Percentiles rank a stretch among this genome's conserved stretches.
Conservation (phyloP, 2,113 vertebrate genomes). For the Mesembrinibis cayennensis region DNA sequence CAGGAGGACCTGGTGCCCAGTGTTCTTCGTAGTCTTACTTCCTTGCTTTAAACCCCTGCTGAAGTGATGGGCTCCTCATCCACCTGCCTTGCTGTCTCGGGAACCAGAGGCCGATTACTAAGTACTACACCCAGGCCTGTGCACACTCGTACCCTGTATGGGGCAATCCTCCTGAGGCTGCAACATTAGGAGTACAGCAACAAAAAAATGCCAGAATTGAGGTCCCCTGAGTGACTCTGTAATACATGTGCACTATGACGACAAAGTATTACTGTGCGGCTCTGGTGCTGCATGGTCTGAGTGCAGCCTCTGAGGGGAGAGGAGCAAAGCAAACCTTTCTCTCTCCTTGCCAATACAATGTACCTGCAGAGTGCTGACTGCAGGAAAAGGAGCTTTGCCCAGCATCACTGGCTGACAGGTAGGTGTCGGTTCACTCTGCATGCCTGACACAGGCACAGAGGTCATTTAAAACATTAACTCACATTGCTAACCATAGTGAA, state of each 20-base stretch:
- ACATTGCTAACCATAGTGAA: not conserved
- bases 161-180: not conserved
- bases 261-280: not conserved
- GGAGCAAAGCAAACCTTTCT: not conserved
- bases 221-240: not conserved
- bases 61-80: not conserved
- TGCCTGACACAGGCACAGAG: not conserved
- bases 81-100: not conserved
- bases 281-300: not conserved
- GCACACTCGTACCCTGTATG: not conserved
- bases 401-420: not conserved
- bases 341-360: not conserved
- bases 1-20: not conserved
- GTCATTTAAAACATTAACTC: not conserved
- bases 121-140: not conserved
- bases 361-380: rapidly evolving
- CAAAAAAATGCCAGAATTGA: not conserved
- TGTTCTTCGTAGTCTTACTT: not conserved
- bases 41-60: not conserved
- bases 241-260: not conserved
- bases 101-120: not conserved
- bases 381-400: not conserved
- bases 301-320: not conserved
- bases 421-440: not conserved
- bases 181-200: not conserved